phyloP scores from a whole-genome alignment of 2,888 invertebrate genomes.

The Lottia scabra region DNA sequence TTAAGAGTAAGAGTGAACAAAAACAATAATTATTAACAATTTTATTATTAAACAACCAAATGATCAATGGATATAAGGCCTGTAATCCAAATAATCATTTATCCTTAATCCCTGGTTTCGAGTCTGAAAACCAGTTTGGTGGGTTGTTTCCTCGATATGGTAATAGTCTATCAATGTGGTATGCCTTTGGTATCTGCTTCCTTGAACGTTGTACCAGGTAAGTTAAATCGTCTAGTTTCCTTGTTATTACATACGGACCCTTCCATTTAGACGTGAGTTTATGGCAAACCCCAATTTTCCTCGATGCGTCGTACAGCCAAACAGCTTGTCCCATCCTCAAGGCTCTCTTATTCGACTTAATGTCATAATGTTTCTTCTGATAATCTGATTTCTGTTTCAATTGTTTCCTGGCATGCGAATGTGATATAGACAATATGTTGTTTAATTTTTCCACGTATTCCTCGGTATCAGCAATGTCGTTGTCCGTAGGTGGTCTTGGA shows the following conservation, averaged over 20 bases:
- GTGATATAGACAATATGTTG: not conserved
- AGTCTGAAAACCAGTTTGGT: not conserved
- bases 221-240: conserved; percentile 5
- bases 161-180: not conserved
- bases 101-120: too few relatives aligned
- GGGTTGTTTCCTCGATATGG: not conserved
- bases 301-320: not conserved
- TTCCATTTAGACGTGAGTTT: conserved; percentile 8
- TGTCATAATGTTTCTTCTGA: conserved; percentile 6
- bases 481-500: not conserved
- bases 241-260: conserved; percentile 3
- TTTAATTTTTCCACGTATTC: not conserved
- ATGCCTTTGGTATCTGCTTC: not conserved
- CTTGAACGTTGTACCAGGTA: not conserved
- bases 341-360: not conserved
- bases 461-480: not conserved
- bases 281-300: not conserved
- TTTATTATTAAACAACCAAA: too few relatives aligned
- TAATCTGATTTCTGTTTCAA: not conserved
- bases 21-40: too few relatives aligned
- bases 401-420: not conserved
- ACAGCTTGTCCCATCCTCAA: not conserved
- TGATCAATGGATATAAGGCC: too few relatives aligned
- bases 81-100: not conserved
- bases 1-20: too few relatives aligned